phyloP scores from a whole-genome alignment of 2,797 vertebrate genomes.

The Masticophis lateralis region DNA sequence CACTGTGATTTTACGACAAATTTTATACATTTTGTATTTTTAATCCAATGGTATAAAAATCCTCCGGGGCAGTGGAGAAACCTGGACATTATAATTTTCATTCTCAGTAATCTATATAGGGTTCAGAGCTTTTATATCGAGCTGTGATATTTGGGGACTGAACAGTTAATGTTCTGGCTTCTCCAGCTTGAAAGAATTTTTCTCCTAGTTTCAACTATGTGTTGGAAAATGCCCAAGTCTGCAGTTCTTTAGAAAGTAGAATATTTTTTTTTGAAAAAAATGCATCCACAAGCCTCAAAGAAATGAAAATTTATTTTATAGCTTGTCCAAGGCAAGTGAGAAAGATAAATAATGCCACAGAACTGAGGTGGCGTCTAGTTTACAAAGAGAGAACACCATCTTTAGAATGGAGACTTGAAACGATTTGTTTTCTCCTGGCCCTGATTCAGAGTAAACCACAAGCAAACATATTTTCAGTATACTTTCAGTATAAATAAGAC shows the following conservation, averaged over 20 bases:
- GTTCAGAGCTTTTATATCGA: not conserved
- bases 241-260: constrained; percentile 33
- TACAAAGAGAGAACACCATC: constrained; percentile 26
- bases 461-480: constrained; percentile 74
- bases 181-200: not conserved
- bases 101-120: not conserved
- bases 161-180: not conserved
- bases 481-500: constrained; percentile 75
- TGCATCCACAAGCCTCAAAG: fast-evolving
- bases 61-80: not conserved
- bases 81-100: not conserved
- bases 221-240: constrained; percentile 54
- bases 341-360: constrained; percentile 23
- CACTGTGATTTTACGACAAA: not conserved
- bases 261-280: not conserved
- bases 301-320: constrained; percentile 40
- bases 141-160: not conserved
- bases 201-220: constrained; percentile 40
- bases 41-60: not conserved
- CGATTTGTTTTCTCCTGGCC: constrained; percentile 65
- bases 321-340: constrained; percentile 15
- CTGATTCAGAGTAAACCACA: constrained; percentile 67
- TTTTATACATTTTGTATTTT: not conserved
- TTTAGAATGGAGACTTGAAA: constrained; percentile 39
- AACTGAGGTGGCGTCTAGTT: constrained; percentile 48